phyloP scores from a whole-genome alignment of 2,113 vertebrate genomes.

The Periophthalmus modestus region DNA sequence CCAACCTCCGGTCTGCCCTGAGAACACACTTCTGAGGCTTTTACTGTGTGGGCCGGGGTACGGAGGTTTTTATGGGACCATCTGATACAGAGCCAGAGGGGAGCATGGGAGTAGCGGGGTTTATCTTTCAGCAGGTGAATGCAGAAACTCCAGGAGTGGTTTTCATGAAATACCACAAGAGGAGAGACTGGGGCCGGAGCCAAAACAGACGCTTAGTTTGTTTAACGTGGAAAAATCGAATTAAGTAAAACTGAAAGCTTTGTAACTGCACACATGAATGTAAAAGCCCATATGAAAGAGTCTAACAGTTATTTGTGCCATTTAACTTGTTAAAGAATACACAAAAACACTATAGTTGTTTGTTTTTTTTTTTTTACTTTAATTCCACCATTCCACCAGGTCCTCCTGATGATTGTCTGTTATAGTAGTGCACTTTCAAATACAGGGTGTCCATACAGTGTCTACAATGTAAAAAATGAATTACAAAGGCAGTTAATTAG shows the following conservation, averaged over 20 bases:
- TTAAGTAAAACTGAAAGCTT: neutral
- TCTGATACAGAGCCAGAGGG: neutral
- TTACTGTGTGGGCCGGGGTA: neutral
- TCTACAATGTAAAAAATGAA: no score
- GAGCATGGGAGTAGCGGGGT: neutral
- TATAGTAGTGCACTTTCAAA: neutral
- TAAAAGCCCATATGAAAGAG: neutral
- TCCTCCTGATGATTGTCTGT: neutral
- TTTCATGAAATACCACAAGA: conserved; percentile 7
- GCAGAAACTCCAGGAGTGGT: neutral
- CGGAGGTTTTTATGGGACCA: neutral
- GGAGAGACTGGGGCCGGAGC: neutral
- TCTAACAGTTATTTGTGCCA: no score
- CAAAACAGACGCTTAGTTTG: neutral
- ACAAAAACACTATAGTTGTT: no score
- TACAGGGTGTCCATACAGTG: no score
- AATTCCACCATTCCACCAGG: neutral
- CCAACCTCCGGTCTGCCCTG: conserved; percentile 10
- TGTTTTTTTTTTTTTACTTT: no score
- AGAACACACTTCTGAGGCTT: conserved; percentile 14
- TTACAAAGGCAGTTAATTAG: no score
- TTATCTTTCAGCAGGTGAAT: conserved; percentile 13
- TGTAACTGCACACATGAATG: neutral
- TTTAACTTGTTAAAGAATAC: no score
- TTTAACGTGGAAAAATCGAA: neutral